phyloP scores from a whole-genome alignment of 2,797 vertebrate species.

The Heliangelus exortis region DNA sequence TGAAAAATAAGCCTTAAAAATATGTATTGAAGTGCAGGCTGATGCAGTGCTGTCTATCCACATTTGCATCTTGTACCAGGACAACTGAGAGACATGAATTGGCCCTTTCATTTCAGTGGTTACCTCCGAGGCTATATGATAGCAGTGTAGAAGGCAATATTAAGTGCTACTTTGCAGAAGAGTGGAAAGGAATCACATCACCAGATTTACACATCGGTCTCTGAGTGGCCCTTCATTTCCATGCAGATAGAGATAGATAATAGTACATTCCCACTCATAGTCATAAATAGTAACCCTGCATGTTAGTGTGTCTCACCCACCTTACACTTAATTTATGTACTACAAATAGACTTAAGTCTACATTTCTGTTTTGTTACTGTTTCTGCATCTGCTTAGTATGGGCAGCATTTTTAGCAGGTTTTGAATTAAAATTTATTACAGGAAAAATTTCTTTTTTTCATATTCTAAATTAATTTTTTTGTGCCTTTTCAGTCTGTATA shows the following conservation, averaged over 20 bases:
- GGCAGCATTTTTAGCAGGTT: not conserved
- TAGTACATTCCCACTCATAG: not conserved
- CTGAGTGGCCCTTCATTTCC: not conserved
- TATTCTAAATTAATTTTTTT: slow-evolving; percentile 32
- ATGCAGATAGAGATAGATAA: not conserved
- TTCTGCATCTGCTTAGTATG: not conserved
- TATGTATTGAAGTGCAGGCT: not conserved
- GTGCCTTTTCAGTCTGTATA: not conserved
- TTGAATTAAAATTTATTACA: not conserved
- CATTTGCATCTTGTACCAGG: not conserved
- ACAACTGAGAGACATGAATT: not conserved
- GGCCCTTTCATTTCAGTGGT: not conserved
- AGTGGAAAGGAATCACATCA: not conserved
- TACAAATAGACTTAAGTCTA: not conserved
- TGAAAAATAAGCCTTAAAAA: slow-evolving; percentile 34
- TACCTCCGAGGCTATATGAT: not conserved
- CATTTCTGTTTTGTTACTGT: not conserved
- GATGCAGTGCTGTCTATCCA: not conserved
- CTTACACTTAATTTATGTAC: not conserved
- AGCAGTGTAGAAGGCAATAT: not conserved
- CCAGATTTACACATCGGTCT: not conserved
- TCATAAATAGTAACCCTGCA: not conserved
- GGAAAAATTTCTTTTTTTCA: not conserved
- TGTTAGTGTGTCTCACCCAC: not conserved
- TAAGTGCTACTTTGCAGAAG: not conserved